A percentile compares a stretch with the other conserved stretches of the same genome.
phyloP scores from a whole-genome alignment of 2,888 invertebrate species.

The Metallyticus violacea region DNA sequence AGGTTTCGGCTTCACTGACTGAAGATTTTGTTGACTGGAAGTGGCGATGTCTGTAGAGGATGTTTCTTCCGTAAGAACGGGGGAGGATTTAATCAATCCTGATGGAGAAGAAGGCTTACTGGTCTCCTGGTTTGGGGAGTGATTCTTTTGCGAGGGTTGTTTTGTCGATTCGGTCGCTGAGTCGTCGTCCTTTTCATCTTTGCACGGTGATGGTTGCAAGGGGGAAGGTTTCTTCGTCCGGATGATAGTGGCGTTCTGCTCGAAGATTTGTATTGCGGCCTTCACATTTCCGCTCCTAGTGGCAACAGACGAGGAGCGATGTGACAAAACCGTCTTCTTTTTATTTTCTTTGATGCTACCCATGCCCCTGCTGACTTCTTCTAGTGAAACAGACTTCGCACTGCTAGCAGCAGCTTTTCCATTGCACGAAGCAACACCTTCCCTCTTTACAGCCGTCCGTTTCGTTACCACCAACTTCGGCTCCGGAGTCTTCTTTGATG shows the following conservation, averaged over 20 bases:
- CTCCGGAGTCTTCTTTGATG: neutral
- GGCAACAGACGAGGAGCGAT: neutral
- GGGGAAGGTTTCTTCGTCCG: neutral
- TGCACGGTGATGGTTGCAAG: no score
- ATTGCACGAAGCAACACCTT: neutral
- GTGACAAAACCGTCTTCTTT: neutral
- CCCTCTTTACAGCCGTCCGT: neutral
- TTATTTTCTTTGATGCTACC: conserved; percentile 30
- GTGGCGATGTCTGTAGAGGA: no score
- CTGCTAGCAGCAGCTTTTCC: neutral
- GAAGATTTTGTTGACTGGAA: neutral
- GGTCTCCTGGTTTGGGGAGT: neutral
- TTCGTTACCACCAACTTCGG: neutral
- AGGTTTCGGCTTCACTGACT: neutral
- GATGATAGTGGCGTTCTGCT: conserved; percentile 37
- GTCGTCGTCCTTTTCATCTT: neutral
- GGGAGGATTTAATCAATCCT: neutral
- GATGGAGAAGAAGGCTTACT: neutral
- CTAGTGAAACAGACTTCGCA: conserved; percentile 14
- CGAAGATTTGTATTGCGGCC: conserved; percentile 45
- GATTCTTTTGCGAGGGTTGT: neutral
- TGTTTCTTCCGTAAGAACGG: neutral
- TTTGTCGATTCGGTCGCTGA: neutral
- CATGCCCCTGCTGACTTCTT: conserved; percentile 30
- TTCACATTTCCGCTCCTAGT: conserved; percentile 38